Percentiles rank a stretch among this genome's conserved stretches.
These are phyloP conservation scores for Menidia beryllina DNA, from an alignment of 2,113 vertebrate genomes.

Conservation along the genomic window DNA sequence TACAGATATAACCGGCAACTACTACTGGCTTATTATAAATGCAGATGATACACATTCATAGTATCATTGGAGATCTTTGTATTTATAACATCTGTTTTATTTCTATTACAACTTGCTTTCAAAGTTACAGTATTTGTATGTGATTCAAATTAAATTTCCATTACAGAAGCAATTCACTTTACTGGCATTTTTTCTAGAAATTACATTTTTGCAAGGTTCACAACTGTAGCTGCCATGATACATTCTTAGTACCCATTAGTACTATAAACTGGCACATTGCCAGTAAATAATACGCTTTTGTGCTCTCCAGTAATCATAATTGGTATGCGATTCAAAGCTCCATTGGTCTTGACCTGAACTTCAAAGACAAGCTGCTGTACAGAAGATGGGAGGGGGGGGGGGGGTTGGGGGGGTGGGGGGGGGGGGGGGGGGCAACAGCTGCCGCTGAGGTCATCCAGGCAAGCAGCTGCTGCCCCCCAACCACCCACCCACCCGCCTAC, in stretches of 20 bases:
- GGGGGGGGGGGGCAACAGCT: constrained; percentile 67
- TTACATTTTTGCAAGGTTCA: neutral
- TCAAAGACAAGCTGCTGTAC: constrained; percentile 74
- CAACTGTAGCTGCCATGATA: neutral
- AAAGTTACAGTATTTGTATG: neutral
- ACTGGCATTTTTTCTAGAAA: neutral
- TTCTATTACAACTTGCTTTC: neutral
- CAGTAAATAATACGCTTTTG: constrained; percentile 9
- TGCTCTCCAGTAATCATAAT: constrained; percentile 49
- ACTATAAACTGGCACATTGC: neutral
- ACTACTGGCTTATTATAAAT: neutral
- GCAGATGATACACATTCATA: neutral
- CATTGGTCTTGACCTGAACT: constrained; percentile 64
- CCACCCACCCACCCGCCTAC: constrained; percentile 26
- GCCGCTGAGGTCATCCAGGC: constrained; percentile 76
- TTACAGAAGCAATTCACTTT: neutral
- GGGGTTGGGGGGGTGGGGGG: neutral
- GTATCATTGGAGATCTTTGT: neutral
- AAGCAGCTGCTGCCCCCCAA: constrained; percentile 69
- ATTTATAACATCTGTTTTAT: neutral
- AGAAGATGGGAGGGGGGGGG: constrained; percentile 25
- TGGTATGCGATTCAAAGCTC: constrained; percentile 55
- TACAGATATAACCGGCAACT: constrained; percentile 7
- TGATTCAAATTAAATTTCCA: neutral
- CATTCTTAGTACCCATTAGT: neutral